Evolutionary conservation across 2,797 vertebrate species (phyloP).

Genomic region (Leontopithecus rosalia): DNA sequence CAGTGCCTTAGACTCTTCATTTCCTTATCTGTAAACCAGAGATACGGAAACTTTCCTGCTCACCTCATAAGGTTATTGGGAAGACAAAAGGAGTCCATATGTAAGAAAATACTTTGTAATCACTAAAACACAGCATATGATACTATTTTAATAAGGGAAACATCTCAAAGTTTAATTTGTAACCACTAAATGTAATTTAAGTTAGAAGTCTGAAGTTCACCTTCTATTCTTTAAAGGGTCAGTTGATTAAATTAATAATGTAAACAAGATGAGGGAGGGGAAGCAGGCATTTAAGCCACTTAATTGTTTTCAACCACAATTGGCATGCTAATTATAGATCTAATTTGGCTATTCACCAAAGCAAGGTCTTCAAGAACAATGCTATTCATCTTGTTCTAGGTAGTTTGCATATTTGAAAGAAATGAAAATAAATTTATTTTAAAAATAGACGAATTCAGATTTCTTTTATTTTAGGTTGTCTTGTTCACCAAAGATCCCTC

Average conservation of each 20-base stretch:
- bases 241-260: slow-evolving; percentile 56
- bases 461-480: background rate
- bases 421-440: background rate
- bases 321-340: slow-evolving; percentile 30
- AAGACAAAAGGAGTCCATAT: slow-evolving; percentile 27
- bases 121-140: background rate
- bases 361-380: slow-evolving; percentile 45
- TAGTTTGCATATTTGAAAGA: slow-evolving; percentile 44
- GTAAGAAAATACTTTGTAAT: background rate
- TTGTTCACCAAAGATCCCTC: background rate
- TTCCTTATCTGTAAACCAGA: background rate
- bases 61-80: background rate
- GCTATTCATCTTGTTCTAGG: background rate
- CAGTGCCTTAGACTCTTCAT: background rate
- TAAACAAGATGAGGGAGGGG: slow-evolving; percentile 21
- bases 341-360: slow-evolving; percentile 36
- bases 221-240: slow-evolving; percentile 51
- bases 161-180: background rate
- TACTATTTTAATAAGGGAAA: background rate
- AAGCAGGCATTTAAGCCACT: slow-evolving; percentile 7
- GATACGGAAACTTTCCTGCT: slow-evolving; percentile 31
- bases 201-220: slow-evolving; percentile 18
- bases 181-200: slow-evolving; percentile 7
- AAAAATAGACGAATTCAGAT: background rate
- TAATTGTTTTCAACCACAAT: slow-evolving; percentile 52